Base-by-base conservation (phyloP, 2,113 vertebrate genomes). In the Brienomyrus longianalis region DNA sequence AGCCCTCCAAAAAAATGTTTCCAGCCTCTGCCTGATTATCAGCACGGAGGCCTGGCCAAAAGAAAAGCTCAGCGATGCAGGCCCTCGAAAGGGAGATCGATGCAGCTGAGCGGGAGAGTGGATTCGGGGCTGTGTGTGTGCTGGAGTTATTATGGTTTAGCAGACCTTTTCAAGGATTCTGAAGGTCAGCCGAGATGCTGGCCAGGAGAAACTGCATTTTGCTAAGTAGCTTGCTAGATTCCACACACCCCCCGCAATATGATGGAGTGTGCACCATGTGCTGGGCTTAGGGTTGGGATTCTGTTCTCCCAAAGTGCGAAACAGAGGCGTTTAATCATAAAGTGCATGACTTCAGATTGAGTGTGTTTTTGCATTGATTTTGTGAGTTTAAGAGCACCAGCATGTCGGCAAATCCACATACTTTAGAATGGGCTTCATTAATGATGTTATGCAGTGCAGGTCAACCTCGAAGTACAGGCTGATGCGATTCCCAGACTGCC, bases 11-110 rank as follows among this genome's bases (percentile, higher is more conserved):
- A 93, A 92, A 92, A 91, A 93, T 88, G 92, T 90, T 90, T 89
- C 93, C 91, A 90, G 92, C 93, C 92, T 93, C 92, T 92, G 77
- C 92, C 93, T 95, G 93, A 95, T 96, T 95, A 95, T 93, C 93
- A 91, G 91, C 88, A 86, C 91, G 92, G 93, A 91, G 92, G 94
- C 94, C 93, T 92, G 85, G 92, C 92, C 93, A 93, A 92, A 94
- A 94, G 93, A 91, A 86, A 92, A 92, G 88, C 92, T 85, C 62
- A 92, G 90, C 89, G 90, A 89, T 89, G 89, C 89, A 89, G 88
- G 77, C 87, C 90, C 87, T 90, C 91, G 89, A 56, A 90, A 88
- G 89, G 89, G 89, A 87, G 90, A 92, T 93, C 93, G 88, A 93
- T 89, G 59, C 89, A 92, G 93, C 90, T 59, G 92, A 90, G 89